Evolutionary conservation across 2,888 invertebrate genomes (phyloP), one percentile per base, ranked within the genome.

Genomic region (Pandemis corylana): DNA sequence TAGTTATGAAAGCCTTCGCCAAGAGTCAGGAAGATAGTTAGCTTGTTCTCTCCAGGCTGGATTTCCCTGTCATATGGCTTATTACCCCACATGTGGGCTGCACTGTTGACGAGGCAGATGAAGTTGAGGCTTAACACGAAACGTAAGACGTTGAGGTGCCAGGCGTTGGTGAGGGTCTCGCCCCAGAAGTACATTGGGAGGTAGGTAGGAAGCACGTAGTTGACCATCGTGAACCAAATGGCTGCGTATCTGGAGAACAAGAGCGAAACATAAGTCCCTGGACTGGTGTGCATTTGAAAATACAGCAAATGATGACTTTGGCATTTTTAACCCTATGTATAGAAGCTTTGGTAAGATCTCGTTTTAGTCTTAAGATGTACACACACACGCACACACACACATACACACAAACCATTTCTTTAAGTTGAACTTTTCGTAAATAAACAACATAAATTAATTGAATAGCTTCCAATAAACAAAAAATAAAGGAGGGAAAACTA

Each of bases 1-100:
- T 97, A 98, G 89, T 98, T 98, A 93, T 98, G 98, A 96, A 51
- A 72, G 0, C 89, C 89, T 84, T 90, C 90, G 0, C 90, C 89
- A 6, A 83, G 76, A 0, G 84, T 79, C 0, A 77, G 46, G 0
- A 87, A 5, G 2, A 83, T 80, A 0, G 86, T 83, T 0, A 75
- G 13, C 0, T 77, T 3, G 61, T 85, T 89, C 72, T 90, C 83
- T 0, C 77, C 78, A 0, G 90, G 83, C n/a, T 78, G 10, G 12
- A 90, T 85, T 6, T 71, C 79, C 78, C 84, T 86, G 72, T 96
- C 91, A 70, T 94, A 95, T 46, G 94, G 92, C 69, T 87, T 90
- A 59, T 86, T 83, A 0, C 94, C 94, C 87, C 89, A 94, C 44
- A 89, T 83, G 84, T 96, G 96, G 12, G 96, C 96, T 3, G 94